A percentile compares a stretch with the other conserved stretches of the same genome.
phyloP scores from a whole-genome alignment of 2,797 vertebrate species.

The Momotus momota region DNA sequence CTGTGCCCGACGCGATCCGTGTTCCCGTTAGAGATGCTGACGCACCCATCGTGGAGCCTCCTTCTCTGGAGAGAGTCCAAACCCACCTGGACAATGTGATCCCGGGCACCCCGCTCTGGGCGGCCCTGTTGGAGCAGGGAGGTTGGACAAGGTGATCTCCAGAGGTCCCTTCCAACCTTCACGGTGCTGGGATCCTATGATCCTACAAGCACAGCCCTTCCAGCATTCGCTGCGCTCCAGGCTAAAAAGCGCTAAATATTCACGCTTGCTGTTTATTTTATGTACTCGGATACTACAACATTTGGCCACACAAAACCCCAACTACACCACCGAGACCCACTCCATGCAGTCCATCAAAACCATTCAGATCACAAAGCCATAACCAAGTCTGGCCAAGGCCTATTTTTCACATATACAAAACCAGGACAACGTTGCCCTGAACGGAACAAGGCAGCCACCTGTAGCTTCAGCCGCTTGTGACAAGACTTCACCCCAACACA shows the following conservation, averaged over 20 bases:
- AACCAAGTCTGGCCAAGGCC: not conserved
- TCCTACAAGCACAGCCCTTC: not conserved
- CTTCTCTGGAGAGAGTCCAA: not conserved
- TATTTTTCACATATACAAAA: not conserved
- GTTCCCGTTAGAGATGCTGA: not conserved
- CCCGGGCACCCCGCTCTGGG: not conserved
- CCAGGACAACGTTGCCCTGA: rapidly evolving
- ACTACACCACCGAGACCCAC: no score
- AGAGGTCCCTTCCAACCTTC: not conserved
- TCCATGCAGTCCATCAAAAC: no score
- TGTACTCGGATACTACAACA: not conserved
- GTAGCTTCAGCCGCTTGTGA: no score
- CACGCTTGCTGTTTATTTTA: not conserved
- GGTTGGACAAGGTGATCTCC: not conserved
- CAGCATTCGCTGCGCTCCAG: not conserved
- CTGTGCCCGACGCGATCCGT: no score
- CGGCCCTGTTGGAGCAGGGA: not conserved
- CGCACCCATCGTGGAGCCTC: not conserved
- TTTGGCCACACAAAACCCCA: not conserved
- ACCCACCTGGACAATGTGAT: no score
- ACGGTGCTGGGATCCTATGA: not conserved
- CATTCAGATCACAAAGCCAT: no score
- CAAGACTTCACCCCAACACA: rapidly evolving
- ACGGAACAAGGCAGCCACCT: rapidly evolving
- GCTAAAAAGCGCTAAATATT: not conserved